Base-by-base conservation (phyloP, 1,140 invertebrate species). In the Luehdorfia chinensis region DNA sequence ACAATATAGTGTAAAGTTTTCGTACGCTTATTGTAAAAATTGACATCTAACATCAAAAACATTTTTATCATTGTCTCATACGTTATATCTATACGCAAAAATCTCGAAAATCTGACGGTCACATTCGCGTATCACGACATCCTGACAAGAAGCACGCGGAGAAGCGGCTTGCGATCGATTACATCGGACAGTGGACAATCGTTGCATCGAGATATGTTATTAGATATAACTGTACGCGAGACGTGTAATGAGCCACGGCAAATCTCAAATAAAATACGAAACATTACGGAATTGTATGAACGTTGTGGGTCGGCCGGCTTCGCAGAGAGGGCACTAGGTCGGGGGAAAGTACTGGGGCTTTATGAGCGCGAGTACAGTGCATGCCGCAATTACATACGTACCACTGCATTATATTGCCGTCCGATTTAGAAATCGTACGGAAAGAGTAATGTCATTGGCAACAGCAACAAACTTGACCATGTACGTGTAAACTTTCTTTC, bases 261-360 rank as follows among this genome's bases (percentile, higher is more conserved):
- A 70, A 74, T 69, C 55, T 64, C 66, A 64, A 73, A 75, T 74
- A 75, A 77, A 83, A 78, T 67, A 58, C 61, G 70, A 72, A 61
- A 77, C 75, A 79, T 79, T 76, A 75, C 67, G 70, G 78, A 79
- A 78, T 79, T 65, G 66, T 75, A 61, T 58, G 72, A 60, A 47
- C 59, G 41, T 83, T 76, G 76, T 75, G 75, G 77, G 77, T 84
- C 73, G 62, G 49, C 55, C 53, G 47, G 60, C 32, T 49, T 45
- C 62, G 68, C 59, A 71, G 75, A 72, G 72, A 79, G 80, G 80
- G 72, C 77, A 84, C 75, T 84, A 71, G 80, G 80, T 80, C 80
- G 77, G 71, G 77, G 77, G 77, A 84, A 84, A 83, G 77, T 80
- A 77, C 64, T 75, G 75, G 73, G 56, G 75, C 66, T 62, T 70